A percentile compares a stretch with the other conserved stretches of the same genome.
These are phyloP conservation scores for Tenualosa ilisha DNA, from an alignment of 2,797 vertebrate species.

Conservation along the genomic window DNA sequence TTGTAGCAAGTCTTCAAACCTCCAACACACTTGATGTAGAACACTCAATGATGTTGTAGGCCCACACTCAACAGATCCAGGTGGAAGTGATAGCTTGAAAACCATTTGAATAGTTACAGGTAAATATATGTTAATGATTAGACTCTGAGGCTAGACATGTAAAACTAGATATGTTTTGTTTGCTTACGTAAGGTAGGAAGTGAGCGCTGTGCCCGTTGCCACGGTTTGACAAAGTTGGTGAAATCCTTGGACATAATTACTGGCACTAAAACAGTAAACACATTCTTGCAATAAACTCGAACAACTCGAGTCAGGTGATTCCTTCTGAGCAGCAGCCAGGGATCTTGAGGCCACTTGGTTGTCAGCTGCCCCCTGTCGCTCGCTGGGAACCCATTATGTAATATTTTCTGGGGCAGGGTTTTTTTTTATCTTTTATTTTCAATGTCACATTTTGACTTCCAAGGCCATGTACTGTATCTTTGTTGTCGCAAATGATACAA, in stretches of 20 bases:
- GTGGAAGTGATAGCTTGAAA: not conserved
- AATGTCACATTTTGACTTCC: not conserved
- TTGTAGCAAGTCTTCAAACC: not conserved
- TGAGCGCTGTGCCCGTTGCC: constrained; percentile 28
- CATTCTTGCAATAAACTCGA: constrained; percentile 30
- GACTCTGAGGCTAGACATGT: constrained; percentile 15
- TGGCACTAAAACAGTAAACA: constrained; percentile 45
- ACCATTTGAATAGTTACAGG: constrained; percentile 30
- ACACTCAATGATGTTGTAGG: not conserved
- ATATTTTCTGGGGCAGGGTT: not conserved
- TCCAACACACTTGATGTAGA: not conserved
- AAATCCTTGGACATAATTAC: constrained; percentile 37
- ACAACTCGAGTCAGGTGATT: constrained; percentile 24
- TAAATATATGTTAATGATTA: constrained; percentile 46
- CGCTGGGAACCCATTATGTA: not conserved
- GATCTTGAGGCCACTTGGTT: not conserved
- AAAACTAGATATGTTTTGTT: not conserved
- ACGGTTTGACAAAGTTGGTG: constrained; percentile 21
- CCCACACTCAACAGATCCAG: not conserved
- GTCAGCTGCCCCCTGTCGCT: not conserved
- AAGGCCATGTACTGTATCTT: not conserved
- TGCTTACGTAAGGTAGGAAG: not conserved
- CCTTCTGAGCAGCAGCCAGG: not conserved
- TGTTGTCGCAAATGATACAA: not conserved
- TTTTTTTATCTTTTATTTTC: not conserved